Base-by-base conservation (phyloP, 2,888 invertebrate genomes). In the Clitarchus hookeri region DNA sequence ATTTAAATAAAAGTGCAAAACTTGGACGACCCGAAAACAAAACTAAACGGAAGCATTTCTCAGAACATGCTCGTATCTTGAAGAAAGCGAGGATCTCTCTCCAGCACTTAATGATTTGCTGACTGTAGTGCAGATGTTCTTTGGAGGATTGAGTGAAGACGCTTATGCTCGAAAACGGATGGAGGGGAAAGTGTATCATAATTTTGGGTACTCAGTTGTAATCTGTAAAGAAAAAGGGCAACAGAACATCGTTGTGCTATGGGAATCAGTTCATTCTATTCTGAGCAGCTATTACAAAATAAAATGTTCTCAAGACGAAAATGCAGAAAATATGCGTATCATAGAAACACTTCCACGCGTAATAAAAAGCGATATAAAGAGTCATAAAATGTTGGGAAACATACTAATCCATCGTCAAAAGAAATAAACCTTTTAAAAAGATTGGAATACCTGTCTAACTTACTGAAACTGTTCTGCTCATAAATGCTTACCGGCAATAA, bases 1-100 rank as follows among this genome's bases (percentile, higher is more conserved):
- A 36, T 79, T 79, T 79, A n/a, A 79, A 79, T 79, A n/a, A 79
- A n/a, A 79, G 23, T 6, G 23, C 13, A 79, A 79, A 79, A 79
- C 79, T n/a, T 79, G 8, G 25, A 79, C 79, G 25, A 79, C 79
- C 6, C 27, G 9, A n/a, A n/a, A 79, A 79, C 79, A 6, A n/a
- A n/a, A 79, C 79, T 12, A 79, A 79, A 79, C 9, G n/a, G 79
- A 23, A 79, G n/a, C 23, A 79, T n/a, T 79, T 79, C 12, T 79
- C 25, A n/a, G 1, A 79, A 79, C 25, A n/a, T 79, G 79, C 79
- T 79, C 79, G 25, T 79, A n/a, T n/a, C 25, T 79, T 19, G 25
- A 79, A 79, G 79, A 19, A 79, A n/a, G 6, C 8, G 4, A 79
- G 25, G 23, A 19, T 79, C 1, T 79, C 23, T 79, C 79, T 79